Evolutionary conservation across 2,113 vertebrate genomes (phyloP), one percentile per base, ranked within the genome.

Genomic region (Pleuronectes platessa): DNA sequence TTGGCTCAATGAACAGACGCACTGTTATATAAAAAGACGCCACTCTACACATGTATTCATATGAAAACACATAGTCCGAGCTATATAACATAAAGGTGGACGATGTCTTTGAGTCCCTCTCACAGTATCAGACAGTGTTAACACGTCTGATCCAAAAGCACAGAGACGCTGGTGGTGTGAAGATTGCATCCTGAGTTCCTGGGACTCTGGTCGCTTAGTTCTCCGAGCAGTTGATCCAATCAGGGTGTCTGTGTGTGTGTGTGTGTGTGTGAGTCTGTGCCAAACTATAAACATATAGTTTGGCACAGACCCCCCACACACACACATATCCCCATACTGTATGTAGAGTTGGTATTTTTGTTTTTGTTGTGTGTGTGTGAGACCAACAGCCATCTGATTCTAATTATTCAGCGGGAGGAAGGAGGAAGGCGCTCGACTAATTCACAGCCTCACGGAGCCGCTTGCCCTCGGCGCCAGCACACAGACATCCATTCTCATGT

Each of bases 371-470:
- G 51, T 17, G 47, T 51, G 47, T 17, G 6, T 68, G 59, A 63
- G 35, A 70, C 56, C 58, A 42, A 56, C 26, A 6, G n/a, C 75
- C 83, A 88, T 85, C 88, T 92, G 88, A 86, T 85, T 90, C 79
- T 86, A 67, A 89, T 92, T 87, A 92, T 83, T 76, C 26, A 66
- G 76, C 15, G 21, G 42, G 42, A 79, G 82, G 59, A 79, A 79
- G 47, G 27, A 83, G 64, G 49, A 78, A 79, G 82, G 68, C 71
- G 2, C 47, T 73, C 12, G n/a, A 62, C 76, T 92, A 93, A 93
- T 90, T 90, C 63, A 69, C 75, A 65, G 81, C 89, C 75, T 88
- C 74, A 66, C 81, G 88, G 37, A 79, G 88, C 76, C 79, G 68
- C 71, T 91, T 93, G 81, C 77, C 79, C 12, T 59, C 35, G 66